These are phyloP conservation scores for human (Homo sapiens) DNA, from an alignment of 2,113 vertebrate species.

Conservation along the genomic window DNA sequence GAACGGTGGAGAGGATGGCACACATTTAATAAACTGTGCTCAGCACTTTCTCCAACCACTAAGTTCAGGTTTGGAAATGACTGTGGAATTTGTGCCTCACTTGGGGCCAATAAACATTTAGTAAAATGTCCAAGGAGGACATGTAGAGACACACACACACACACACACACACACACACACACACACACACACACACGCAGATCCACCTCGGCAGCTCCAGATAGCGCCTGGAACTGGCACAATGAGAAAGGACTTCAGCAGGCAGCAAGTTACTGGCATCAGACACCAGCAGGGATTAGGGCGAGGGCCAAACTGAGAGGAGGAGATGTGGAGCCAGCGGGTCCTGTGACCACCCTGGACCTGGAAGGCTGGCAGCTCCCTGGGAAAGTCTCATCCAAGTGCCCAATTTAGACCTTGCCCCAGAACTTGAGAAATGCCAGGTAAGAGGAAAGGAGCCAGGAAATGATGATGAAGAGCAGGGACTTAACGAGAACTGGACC, in stretches of 20 bases:
- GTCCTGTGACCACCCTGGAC: conserved; percentile 64
- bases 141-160: not conserved
- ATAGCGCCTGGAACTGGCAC: not conserved
- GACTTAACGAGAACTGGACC: not conserved
- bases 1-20: not conserved
- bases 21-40: conserved; percentile 44
- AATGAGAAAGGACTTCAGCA: not conserved
- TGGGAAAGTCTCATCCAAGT: conserved; percentile 41
- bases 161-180: not conserved
- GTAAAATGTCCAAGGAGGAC: conserved; percentile 26
- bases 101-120: conserved; percentile 54
- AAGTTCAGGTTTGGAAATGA: conserved; percentile 50
- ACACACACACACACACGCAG: not conserved
- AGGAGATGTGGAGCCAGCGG: not conserved
- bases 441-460: not conserved
- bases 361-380: conserved; percentile 48
- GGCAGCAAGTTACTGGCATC: not conserved
- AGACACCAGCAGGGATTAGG: not conserved
- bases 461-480: not conserved
- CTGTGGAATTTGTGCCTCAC: conserved; percentile 56
- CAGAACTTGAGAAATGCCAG: conserved; percentile 43
- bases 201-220: not conserved
- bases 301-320: conserved; percentile 23
- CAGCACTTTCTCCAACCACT: conserved; percentile 52
- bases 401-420: conserved; percentile 61